A percentile compares a stretch with the other conserved stretches of the same genome.
These are phyloP conservation scores for Ptychochromis oligacanthus DNA, from an alignment of 2,113 vertebrate genomes.

Conservation along the genomic window DNA sequence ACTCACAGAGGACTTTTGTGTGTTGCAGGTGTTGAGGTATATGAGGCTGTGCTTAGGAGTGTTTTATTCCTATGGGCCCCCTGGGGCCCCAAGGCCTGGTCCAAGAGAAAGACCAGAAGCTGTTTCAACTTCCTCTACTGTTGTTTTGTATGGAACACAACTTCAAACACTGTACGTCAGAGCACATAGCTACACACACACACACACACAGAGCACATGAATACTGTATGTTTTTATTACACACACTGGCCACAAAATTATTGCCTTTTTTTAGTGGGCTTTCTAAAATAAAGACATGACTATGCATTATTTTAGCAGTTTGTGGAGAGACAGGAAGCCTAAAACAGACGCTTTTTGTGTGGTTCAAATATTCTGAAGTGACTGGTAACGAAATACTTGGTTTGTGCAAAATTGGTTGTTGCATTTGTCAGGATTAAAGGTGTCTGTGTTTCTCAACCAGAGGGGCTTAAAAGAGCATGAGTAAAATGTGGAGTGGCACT, in stretches of 20 bases:
- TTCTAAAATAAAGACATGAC: slow-evolving; percentile 49
- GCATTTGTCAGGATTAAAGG: neutral
- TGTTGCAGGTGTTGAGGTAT: slow-evolving; percentile 68
- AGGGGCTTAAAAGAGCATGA: no score
- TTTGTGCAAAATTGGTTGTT: neutral
- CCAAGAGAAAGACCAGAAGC: slow-evolving; percentile 79
- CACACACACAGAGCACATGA: slow-evolving; percentile 16
- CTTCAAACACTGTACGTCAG: slow-evolving; percentile 65
- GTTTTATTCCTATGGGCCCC: slow-evolving; percentile 63
- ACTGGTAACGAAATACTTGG: neutral
- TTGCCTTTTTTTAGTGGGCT: slow-evolving; percentile 18
- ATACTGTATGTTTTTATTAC: neutral
- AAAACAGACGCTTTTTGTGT: slow-evolving; percentile 23
- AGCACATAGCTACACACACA: slow-evolving; percentile 31
- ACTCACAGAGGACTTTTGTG: slow-evolving; percentile 69
- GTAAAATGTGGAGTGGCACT: neutral
- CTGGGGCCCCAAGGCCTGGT: slow-evolving; percentile 48
- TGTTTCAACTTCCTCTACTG: slow-evolving; percentile 72
- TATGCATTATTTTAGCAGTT: slow-evolving; percentile 48
- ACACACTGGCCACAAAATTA: slow-evolving; percentile 17
- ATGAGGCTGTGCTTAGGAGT: slow-evolving; percentile 48
- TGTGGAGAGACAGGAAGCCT: slow-evolving; percentile 18
- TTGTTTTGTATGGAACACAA: slow-evolving; percentile 71
- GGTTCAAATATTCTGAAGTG: slow-evolving; percentile 27
- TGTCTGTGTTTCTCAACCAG: neutral